Base-by-base conservation (phyloP, 2,888 invertebrate species). In the Drosophila gaucha region DNA sequence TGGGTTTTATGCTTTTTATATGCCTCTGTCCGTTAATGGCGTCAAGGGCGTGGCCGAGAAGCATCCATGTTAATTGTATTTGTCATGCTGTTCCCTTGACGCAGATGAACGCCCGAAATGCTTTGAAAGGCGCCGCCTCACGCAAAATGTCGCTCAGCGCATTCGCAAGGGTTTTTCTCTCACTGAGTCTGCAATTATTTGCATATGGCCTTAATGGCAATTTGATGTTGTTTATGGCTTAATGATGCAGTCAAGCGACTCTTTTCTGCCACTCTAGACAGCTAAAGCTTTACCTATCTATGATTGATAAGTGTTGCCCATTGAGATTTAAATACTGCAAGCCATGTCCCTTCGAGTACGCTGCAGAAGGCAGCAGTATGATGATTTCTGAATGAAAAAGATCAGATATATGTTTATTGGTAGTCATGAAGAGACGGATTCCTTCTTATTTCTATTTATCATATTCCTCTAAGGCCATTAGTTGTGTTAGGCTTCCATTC, bases 1-100 rank as follows among this genome's bases (percentile, higher is more conserved):
- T 30, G 22, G 8, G 14, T 30, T 47, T 38, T 49, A 44, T 56
- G 47, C 30, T 38, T 67, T n/a, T 60, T 60, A 54, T 52, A 49
- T 57, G 36, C 24, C 52, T 20, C 47, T 3, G 44, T 46, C 36
- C 63, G 62, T 78, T 84, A 86, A 88, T 82, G 86, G 82, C 86
- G 86, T 87, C 66, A 75, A 64, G 73, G 82, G 82, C 87, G 82
- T 87, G 82, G 82, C 76, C 64, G 62, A n/a, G n/a, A 33, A 49
- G 80, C 82, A 72, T 75, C 71, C 86, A 88, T 88, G 86, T 88
- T 88, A 84, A 84, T 84, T 84, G 84, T 84, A 88, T 84, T 88
- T 84, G 84, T 84, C 88, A 84, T 84, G 84, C 84, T 77, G 72
- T 67, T 75, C 72, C 46, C 74, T 56, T 65, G 67, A 58, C 51